Evolutionary conservation across 1,140 invertebrate genomes (phyloP).

Genomic region (Dinoponera quadriceps): DNA sequence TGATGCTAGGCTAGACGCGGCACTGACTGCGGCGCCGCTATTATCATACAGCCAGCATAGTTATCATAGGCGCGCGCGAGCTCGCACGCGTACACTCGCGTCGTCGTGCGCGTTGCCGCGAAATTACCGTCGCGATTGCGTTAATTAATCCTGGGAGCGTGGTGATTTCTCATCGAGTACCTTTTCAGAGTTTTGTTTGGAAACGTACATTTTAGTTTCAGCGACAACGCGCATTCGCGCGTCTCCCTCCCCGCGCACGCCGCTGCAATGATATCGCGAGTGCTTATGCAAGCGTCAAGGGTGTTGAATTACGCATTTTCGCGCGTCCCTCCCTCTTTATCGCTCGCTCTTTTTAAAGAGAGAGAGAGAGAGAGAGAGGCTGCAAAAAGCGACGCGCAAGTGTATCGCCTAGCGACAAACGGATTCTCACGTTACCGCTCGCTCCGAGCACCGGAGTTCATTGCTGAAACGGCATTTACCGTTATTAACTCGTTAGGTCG

Average conservation of each 20-base stretch:
- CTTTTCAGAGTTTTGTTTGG: not conserved
- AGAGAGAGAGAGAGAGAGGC: not conserved
- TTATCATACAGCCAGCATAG: conserved; percentile 60
- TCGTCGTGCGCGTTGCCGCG: no score
- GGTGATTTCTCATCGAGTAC: conserved; percentile 1
- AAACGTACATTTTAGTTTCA: not conserved
- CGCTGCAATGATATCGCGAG: conserved; percentile 1
- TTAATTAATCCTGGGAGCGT: conserved; percentile 31
- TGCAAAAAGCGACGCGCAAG: not conserved
- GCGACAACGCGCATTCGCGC: not conserved
- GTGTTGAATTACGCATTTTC: conserved; percentile 19
- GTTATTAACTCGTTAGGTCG: conserved; percentile 37
- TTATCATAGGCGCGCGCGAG: conserved; percentile 20
- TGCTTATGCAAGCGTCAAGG: not conserved
- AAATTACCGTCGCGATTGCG: not conserved
- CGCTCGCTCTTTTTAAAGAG: no score
- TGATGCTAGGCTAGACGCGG: conserved; percentile 76
- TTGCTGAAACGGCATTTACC: conserved; percentile 2
- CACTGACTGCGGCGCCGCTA: conserved; percentile 55
- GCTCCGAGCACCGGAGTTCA: not conserved
- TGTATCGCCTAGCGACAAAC: conserved; percentile 21
- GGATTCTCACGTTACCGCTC: conserved; percentile 1
- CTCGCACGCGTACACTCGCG: no score
- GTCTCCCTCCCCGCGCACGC: not conserved
- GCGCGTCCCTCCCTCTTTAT: not conserved